Conservation (phyloP, 2,888 invertebrate genomes). For the Drosophila phalerata region DNA sequence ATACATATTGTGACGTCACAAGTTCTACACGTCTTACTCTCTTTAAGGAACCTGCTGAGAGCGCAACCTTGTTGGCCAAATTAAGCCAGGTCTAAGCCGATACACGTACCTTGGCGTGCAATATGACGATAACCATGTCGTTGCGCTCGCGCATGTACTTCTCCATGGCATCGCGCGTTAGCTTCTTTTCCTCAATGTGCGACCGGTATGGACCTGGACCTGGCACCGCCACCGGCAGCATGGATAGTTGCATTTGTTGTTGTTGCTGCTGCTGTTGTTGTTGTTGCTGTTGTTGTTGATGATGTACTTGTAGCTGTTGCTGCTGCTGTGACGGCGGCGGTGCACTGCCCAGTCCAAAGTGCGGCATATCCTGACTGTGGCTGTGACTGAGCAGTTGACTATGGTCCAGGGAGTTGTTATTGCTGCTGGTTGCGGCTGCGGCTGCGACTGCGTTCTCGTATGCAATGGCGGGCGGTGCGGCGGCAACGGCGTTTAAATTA, state of each 20-base stretch:
- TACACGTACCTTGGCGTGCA: constrained; percentile 93
- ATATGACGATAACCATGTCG: constrained; percentile 98
- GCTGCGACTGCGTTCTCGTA: constrained; percentile 73
- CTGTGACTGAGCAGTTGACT: constrained; percentile 63
- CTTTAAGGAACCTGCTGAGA: not conserved
- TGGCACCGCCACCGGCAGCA: constrained; percentile 80
- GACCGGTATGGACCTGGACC: constrained; percentile 82
- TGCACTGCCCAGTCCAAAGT: constrained; percentile 86
- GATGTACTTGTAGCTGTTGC: constrained; percentile 66
- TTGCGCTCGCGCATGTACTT: constrained; percentile 97
- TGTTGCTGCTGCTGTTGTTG: constrained; percentile 79
- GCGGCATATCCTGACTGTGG: constrained; percentile 83
- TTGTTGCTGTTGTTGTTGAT: constrained; percentile 63
- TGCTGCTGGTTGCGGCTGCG: constrained; percentile 63
- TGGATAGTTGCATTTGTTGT: constrained; percentile 82
- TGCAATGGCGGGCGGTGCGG: constrained; percentile 69
- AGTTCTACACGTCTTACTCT: not conserved
- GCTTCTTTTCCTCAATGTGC: constrained; percentile 89
- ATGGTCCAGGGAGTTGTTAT: constrained; percentile 56
- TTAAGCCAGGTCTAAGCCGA: not conserved
- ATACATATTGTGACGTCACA: constrained; percentile 22
- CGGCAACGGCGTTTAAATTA: constrained; percentile 74
- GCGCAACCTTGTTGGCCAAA: not conserved
- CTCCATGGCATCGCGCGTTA: constrained; percentile 91
- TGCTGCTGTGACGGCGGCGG: constrained; percentile 67